Conservation (phyloP, 2,888 invertebrate genomes). For the Crossocerus cetratus region DNA sequence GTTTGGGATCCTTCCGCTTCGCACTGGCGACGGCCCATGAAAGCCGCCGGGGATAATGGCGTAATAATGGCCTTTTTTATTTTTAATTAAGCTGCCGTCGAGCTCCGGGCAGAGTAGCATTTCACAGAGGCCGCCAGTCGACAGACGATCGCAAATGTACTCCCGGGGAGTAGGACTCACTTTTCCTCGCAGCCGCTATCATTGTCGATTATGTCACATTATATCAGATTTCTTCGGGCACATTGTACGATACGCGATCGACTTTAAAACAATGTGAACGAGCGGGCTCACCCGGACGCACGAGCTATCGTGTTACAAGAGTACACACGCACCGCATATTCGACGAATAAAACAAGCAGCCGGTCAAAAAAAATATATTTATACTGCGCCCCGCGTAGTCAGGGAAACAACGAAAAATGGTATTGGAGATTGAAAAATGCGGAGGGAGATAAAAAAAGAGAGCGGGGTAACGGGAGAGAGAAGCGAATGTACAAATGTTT, state of each 20-base stretch:
- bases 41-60: constrained; percentile 8
- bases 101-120: neutral
- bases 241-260: constrained; percentile 42
- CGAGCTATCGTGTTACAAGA: constrained; percentile 37
- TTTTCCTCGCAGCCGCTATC: constrained; percentile 21
- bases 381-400: constrained; percentile 31
- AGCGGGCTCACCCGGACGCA: neutral
- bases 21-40: constrained; percentile 18
- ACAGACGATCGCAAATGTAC: constrained; percentile 10
- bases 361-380: constrained; percentile 46
- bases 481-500: constrained; percentile 47
- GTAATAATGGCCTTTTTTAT: constrained; percentile 9
- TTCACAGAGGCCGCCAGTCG: too few species aligned
- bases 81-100: neutral
- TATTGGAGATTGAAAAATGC: constrained; percentile 48
- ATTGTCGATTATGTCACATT: constrained; percentile 48
- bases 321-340: constrained; percentile 28
- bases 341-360: neutral
- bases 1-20: constrained; percentile 55
- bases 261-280: constrained; percentile 46
- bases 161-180: constrained; percentile 33
- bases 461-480: constrained; percentile 14
- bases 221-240: constrained; percentile 51
- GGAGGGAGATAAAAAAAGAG: constrained; percentile 16
- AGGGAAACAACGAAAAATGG: constrained; percentile 51